Evolutionary conservation across 1,140 invertebrate species (phyloP).

Genomic region (Pectinophora gossypiella): DNA sequence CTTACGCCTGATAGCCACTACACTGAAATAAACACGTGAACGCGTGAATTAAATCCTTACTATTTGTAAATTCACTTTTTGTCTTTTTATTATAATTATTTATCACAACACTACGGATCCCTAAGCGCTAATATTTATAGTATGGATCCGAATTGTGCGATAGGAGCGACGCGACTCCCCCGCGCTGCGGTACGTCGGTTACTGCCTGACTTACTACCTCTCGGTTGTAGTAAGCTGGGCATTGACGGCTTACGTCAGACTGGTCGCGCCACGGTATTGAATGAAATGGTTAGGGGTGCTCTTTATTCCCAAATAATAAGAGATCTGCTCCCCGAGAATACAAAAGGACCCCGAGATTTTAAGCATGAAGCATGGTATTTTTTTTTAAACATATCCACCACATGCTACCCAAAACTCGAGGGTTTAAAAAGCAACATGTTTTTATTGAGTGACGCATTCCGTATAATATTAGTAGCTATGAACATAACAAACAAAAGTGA

Average conservation of each 20-base stretch:
- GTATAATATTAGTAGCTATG: too few species aligned
- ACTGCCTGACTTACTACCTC: constrained; percentile 43
- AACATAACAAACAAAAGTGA: too few species aligned
- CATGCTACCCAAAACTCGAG: too few species aligned
- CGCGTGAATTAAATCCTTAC: not conserved
- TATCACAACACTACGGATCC: constrained; percentile 14
- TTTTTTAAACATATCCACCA: too few species aligned
- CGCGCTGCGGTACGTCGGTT: constrained; percentile 36
- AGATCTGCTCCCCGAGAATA: too few species aligned
- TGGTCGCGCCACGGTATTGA: constrained; percentile 41
- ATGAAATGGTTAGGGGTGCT: constrained; percentile 34
- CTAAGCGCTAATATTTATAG: constrained; percentile 13
- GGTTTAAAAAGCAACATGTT: too few species aligned
- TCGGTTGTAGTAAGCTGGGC: constrained; percentile 48
- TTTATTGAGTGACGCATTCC: too few species aligned
- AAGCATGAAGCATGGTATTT: too few species aligned
- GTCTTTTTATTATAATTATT: constrained; percentile 4
- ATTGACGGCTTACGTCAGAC: constrained; percentile 55
- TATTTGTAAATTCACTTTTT: not conserved
- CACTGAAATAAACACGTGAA: not conserved
- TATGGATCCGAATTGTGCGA: constrained; percentile 3
- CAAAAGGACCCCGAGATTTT: too few species aligned
- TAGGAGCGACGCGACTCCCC: constrained; percentile 30
- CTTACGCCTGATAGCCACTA: constrained; percentile 38
- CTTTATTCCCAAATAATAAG: not conserved